A percentile compares a stretch with the other conserved stretches of the same genome.
These are phyloP conservation scores for Geodia barretti DNA, from an alignment of 37 sponge, comb jelly and placozoan species.

Conservation along the genomic window DNA sequence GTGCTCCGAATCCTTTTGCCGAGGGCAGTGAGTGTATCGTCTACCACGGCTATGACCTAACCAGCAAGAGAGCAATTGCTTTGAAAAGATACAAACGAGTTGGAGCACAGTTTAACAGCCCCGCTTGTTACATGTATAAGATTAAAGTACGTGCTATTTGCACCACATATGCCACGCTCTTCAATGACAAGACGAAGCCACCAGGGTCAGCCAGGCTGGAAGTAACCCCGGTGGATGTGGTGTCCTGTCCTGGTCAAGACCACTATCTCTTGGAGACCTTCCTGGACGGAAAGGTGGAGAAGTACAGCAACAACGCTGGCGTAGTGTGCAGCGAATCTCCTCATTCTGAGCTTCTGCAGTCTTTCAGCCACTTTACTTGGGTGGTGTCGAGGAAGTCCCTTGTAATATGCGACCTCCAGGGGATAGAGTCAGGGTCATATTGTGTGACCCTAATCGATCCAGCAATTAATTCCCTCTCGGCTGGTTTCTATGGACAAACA, in stretches of 20 bases:
- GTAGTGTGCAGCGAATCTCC: slow-evolving; percentile 27
- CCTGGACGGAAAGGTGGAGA: slow-evolving; percentile 53
- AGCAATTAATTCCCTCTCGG: slow-evolving; percentile 46
- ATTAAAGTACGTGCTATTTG: slow-evolving; percentile 44
- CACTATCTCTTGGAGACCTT: slow-evolving; percentile 40
- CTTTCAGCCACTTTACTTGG: slow-evolving; percentile 75
- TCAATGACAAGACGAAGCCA: slow-evolving; percentile 52
- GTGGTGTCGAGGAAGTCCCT: slow-evolving; percentile 50
- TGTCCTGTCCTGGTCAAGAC: background rate
- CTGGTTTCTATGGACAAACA: slow-evolving; percentile 36
- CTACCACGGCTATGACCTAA: slow-evolving; percentile 57
- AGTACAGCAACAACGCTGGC: slow-evolving; percentile 69
- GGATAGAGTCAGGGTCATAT: background rate
- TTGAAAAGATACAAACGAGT: slow-evolving; percentile 45
- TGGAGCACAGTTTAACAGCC: slow-evolving; percentile 10
- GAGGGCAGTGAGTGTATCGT: slow-evolving; percentile 55
- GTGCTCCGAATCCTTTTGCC: slow-evolving; percentile 64
- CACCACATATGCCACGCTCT: slow-evolving; percentile 52
- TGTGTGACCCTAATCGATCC: slow-evolving; percentile 55
- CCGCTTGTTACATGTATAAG: slow-evolving; percentile 50
- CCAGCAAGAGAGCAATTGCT: slow-evolving; percentile 23
- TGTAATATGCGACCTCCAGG: slow-evolving; percentile 71
- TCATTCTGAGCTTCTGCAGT: slow-evolving; percentile 53
- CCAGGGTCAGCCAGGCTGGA: background rate
- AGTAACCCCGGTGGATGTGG: slow-evolving; percentile 32